Base-by-base conservation (phyloP, 2,113 vertebrate species). In the Psilopsiagon aurifrons region DNA sequence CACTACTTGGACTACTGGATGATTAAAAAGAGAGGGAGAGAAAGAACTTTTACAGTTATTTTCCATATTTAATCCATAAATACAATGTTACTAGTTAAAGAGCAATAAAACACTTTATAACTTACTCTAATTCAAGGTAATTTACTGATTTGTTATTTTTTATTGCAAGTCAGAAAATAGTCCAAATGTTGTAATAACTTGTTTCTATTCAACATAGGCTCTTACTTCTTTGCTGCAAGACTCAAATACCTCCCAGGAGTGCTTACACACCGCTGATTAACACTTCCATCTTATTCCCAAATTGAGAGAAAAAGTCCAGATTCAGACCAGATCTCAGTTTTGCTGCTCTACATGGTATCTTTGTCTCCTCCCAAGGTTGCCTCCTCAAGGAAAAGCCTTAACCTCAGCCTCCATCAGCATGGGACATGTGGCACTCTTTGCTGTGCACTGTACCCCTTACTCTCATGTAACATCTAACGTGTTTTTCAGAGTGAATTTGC, bases 371-470 rank as follows among this genome's bases (percentile, higher is more conserved):
- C n/a, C 41, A 39, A 8, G 43, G 43, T 31, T 4, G 29, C 44
- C 2, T 94, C 44, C 39, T 83, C 28, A 62, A 81, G 28, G 8
- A 41, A 31, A 80, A 35, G 2, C 1, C 44, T 10, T 25, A 74
- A 14, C 11, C 35, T 51, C 75, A 90, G 41, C 41, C 41, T 41
- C 20, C 69, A 47, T 6, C 35, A 54, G 25, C 35, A 24, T 5
- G 7, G 6, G 8, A 9, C 60, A 13, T 0, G 0, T 3, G 7
- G 22, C 31, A 44, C 35, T 64, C 11, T 44, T 62, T 57, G 60
- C 43, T 67, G 41, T 6, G 43, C 25, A 13, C 24, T n/a, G 55
- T 41, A 9, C 25, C 31, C 4, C 14, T 67, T 43, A 9, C 28
- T 43, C 25, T 25, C 18, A 5, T 3, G 20, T 28, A 55, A 83